A percentile compares a stretch with the other conserved stretches of the same genome.
Conservation (phyloP, 2,113 vertebrate species). For the Hypocryptadius cinnamomeus region DNA sequence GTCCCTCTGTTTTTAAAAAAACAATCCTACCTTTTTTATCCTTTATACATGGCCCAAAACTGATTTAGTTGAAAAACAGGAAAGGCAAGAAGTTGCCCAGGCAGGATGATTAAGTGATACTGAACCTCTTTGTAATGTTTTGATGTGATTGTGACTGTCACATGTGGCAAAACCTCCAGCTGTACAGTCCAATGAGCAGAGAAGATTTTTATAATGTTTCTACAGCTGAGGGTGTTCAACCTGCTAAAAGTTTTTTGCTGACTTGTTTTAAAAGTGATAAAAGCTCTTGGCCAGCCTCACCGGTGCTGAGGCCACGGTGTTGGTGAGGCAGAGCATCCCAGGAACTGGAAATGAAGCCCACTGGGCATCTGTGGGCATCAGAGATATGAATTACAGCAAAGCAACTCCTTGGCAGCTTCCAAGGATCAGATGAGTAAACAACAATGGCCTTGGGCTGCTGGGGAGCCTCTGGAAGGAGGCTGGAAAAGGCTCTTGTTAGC, state of each 20-base stretch:
- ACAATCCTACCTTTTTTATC: neutral
- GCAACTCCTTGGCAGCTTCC: neutral
- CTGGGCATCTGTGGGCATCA: neutral
- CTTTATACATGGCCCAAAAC: neutral
- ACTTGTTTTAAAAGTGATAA: neutral
- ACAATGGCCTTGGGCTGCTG: neutral
- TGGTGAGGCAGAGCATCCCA: neutral
- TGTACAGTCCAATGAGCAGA: neutral
- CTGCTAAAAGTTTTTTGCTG: neutral
- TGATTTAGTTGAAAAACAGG: neutral
- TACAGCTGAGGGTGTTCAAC: neutral
- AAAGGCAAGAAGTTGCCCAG: neutral
- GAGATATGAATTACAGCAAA: neutral
- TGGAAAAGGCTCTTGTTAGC: neutral
- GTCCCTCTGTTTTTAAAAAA: neutral
- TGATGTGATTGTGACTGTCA: neutral
- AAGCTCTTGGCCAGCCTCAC: neutral
- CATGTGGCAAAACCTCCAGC: neutral
- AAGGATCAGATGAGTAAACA: neutral
- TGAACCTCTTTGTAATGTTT: neutral
- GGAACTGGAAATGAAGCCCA: constrained; percentile 20
- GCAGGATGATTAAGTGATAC: neutral
- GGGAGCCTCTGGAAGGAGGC: neutral
- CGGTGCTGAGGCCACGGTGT: neutral
- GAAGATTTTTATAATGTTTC: neutral